These are phyloP conservation scores for Temnothorax ravouxi DNA, from an alignment of 2,888 invertebrate species.

Conservation along the genomic window DNA sequence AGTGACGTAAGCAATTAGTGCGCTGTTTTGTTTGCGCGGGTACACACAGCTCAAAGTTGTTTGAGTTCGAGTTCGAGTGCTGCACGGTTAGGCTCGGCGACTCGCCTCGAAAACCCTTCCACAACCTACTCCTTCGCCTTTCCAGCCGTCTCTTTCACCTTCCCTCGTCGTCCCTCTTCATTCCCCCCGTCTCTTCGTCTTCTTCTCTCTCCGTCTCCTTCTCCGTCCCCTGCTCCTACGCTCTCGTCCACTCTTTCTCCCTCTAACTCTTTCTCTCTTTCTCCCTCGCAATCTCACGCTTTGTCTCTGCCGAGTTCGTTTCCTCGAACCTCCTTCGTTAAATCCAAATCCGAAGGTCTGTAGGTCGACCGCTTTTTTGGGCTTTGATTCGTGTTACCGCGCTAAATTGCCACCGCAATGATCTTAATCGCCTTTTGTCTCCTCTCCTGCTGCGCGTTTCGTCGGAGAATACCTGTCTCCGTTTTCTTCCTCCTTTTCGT, in stretches of 20 bases:
- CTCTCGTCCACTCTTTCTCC: slow-evolving; percentile 49
- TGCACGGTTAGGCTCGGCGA: slow-evolving; percentile 80
- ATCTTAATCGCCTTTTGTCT: slow-evolving; percentile 59
- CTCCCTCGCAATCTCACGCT: slow-evolving; percentile 42
- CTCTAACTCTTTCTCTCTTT: slow-evolving; percentile 22
- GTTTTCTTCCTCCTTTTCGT: slow-evolving; percentile 34
- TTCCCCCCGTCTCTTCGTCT: slow-evolving; percentile 39
- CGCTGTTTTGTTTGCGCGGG: slow-evolving; percentile 83
- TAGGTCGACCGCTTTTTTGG: slow-evolving; percentile 54
- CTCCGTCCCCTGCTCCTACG: slow-evolving; percentile 25
- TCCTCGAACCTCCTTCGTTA: slow-evolving; percentile 64
- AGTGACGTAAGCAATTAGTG: slow-evolving; percentile 85
- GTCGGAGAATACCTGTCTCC: slow-evolving; percentile 33
- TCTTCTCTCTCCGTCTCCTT: slow-evolving; percentile 5
- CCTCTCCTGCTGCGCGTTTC: slow-evolving; percentile 18
- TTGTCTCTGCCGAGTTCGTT: slow-evolving; percentile 64
- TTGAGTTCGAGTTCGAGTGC: slow-evolving; percentile 82
- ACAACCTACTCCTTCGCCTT: slow-evolving; percentile 71
- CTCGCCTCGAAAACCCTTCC: slow-evolving; percentile 75
- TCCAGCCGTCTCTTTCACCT: slow-evolving; percentile 58
- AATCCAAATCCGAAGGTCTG: slow-evolving; percentile 59
- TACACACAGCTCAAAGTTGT: slow-evolving; percentile 82
- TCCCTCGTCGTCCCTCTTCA: slow-evolving; percentile 38
- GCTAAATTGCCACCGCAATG: slow-evolving; percentile 56
- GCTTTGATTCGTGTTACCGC: slow-evolving; percentile 70